Evolutionary conservation across 2,888 invertebrate species (phyloP).

Genomic region (Strigamia maritima): DNA sequence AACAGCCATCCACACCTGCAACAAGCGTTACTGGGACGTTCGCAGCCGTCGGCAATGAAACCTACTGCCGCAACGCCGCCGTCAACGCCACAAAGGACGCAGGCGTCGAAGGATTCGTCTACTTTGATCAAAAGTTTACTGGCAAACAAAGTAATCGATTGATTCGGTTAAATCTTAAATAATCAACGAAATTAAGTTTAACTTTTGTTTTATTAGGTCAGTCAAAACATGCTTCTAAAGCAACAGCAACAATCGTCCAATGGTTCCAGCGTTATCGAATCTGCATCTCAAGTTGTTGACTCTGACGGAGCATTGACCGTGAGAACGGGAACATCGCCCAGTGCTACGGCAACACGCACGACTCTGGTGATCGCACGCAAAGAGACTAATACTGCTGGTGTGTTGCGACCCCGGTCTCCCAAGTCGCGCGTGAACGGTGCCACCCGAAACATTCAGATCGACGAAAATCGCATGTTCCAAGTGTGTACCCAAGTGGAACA

Average conservation of each 20-base stretch:
- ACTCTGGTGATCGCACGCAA: slow-evolving; percentile 10
- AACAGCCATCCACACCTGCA: slow-evolving; percentile 60
- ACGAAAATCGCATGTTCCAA: slow-evolving; percentile 41
- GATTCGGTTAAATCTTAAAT: not conserved
- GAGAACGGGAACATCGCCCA: not conserved
- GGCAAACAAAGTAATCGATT: slow-evolving; percentile 84
- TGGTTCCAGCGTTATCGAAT: slow-evolving; percentile 7
- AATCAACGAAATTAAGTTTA: not conserved
- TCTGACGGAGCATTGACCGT: not conserved
- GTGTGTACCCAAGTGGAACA: slow-evolving; percentile 44
- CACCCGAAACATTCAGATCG: slow-evolving; percentile 42
- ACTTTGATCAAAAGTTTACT: slow-evolving; percentile 89
- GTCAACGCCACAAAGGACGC: slow-evolving; percentile 41
- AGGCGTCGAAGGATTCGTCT: slow-evolving; percentile 59
- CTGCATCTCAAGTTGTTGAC: not conserved
- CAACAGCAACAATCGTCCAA: slow-evolving; percentile 41
- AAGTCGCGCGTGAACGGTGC: slow-evolving; percentile 44
- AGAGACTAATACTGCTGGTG: not conserved
- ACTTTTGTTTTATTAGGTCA: slow-evolving; percentile 43
- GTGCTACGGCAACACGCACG: not conserved
- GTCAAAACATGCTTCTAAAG: slow-evolving; percentile 45
- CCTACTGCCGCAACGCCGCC: slow-evolving; percentile 39
- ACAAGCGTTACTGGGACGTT: slow-evolving; percentile 58
- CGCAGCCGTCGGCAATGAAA: slow-evolving; percentile 36
- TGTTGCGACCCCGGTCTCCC: slow-evolving; percentile 34